These are phyloP conservation scores for Crematogaster levior DNA, from an alignment of 2,888 invertebrate genomes.

Conservation along the genomic window DNA sequence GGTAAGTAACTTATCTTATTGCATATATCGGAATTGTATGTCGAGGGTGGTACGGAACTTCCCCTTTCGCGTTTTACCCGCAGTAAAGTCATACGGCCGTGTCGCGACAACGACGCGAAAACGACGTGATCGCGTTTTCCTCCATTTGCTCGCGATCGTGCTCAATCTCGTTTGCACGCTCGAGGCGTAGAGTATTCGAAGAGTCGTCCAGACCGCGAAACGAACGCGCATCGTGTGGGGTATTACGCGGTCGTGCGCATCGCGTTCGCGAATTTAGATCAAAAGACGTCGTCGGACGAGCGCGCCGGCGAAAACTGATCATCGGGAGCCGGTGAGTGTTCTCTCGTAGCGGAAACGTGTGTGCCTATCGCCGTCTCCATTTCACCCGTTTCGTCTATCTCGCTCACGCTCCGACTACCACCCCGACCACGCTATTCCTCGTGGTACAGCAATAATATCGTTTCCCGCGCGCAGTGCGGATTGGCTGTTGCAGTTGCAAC, in stretches of 20 bases:
- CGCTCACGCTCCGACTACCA: slow-evolving; percentile 48
- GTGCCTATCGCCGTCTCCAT: slow-evolving; percentile 47
- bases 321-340: background rate
- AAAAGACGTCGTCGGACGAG: background rate
- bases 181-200: background rate
- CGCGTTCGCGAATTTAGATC: slow-evolving; percentile 25
- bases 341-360: background rate
- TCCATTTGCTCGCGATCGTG: background rate
- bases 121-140: background rate
- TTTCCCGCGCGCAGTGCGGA: slow-evolving; percentile 82
- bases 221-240: background rate
- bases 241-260: background rate
- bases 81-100: too few species aligned
- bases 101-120: background rate
- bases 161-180: background rate
- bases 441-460: slow-evolving; percentile 82
- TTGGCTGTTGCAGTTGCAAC: slow-evolving; percentile 74
- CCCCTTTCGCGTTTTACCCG: too few species aligned
- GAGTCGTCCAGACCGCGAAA: too few species aligned
- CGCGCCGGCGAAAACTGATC: slow-evolving; percentile 60
- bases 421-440: slow-evolving; percentile 70
- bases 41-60: too few species aligned
- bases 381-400: slow-evolving; percentile 53
- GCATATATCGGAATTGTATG: too few species aligned
- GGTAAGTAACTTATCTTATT: too few species aligned